These are phyloP conservation scores for Drosophila antonietae DNA, from an alignment of 2,888 invertebrate species.

Conservation along the genomic window DNA sequence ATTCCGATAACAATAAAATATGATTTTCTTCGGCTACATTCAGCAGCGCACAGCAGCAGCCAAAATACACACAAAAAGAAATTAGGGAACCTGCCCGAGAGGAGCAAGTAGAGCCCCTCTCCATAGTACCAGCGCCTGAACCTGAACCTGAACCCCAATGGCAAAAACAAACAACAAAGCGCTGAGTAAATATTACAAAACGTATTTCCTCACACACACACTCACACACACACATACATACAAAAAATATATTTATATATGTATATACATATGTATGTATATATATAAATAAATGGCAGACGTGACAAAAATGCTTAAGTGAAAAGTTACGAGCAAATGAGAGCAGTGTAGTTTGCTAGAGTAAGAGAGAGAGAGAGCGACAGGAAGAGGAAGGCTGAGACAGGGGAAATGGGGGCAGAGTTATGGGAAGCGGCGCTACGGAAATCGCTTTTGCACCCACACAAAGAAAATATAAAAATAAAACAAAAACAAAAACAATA, in stretches of 20 bases:
- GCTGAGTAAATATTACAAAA: conserved; percentile 79
- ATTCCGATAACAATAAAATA: conserved; percentile 78
- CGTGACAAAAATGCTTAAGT: conserved; percentile 79
- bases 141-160: conserved; percentile 48
- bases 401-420: not conserved
- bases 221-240: conserved; percentile 20
- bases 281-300: conserved; percentile 70
- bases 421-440: conserved; percentile 39
- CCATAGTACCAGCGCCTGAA: not conserved
- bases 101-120: not conserved
- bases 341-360: conserved; percentile 6
- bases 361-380: conserved; percentile 4
- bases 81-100: conserved; percentile 69
- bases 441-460: conserved; percentile 66
- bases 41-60: conserved; percentile 40
- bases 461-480: conserved; percentile 13
- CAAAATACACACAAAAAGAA: conserved; percentile 68
- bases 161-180: conserved; percentile 67
- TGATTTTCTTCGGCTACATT: conserved; percentile 67
- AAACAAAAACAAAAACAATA: conserved; percentile 13
- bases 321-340: conserved; percentile 72
- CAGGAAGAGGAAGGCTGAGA: not conserved
- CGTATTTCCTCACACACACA: conserved; percentile 57
- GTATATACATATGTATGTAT: conserved; percentile 8
- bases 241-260: conserved; percentile 43